Conservation (phyloP, 2,113 vertebrate genomes). For the Ellobius talpinus region DNA sequence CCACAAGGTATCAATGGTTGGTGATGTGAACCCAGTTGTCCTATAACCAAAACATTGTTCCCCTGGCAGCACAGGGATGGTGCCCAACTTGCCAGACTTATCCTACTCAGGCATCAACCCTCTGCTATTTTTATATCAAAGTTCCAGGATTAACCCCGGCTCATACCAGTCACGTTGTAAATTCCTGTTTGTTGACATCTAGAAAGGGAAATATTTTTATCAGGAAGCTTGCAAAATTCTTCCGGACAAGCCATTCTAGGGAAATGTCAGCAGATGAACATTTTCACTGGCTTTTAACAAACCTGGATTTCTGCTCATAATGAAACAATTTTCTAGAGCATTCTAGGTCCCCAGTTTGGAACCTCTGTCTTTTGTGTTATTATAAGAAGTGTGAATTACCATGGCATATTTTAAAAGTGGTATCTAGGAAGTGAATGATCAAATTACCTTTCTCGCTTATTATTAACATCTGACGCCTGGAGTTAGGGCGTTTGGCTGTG, state of each 20-base stretch:
- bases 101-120: background rate
- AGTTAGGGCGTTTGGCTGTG: background rate
- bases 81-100: background rate
- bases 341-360: background rate
- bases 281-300: background rate
- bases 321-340: background rate
- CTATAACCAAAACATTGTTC: slow-evolving; percentile 18
- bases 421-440: background rate
- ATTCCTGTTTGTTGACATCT: background rate
- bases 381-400: background rate
- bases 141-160: background rate
- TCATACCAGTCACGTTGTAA: background rate
- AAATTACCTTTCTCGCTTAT: background rate
- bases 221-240: slow-evolving; percentile 27
- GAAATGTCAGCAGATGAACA: background rate
- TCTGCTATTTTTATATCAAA: background rate
- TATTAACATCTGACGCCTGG: background rate
- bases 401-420: background rate
- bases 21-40: background rate
- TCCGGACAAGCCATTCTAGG: background rate
- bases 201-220: background rate
- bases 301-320: slow-evolving; percentile 13
- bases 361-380: background rate
- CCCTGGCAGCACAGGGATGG: background rate
- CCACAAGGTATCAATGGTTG: background rate